phyloP scores from a whole-genome alignment of 2,113 vertebrate species.

The Australoheros scitulus region DNA sequence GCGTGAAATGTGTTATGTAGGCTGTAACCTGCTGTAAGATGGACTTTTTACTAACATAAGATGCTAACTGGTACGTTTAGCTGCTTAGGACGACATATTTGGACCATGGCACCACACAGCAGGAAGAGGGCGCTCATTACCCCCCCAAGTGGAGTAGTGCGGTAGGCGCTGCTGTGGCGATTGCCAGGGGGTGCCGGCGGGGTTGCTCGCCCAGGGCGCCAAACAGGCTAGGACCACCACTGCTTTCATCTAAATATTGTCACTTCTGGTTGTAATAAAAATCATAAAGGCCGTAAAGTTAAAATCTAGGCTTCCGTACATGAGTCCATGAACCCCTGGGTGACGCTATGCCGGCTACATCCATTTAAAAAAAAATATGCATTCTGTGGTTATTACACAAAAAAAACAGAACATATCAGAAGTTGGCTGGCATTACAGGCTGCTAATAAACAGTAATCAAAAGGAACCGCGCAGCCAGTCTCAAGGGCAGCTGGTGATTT shows the following conservation, averaged over 20 bases:
- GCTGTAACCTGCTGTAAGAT: too few species aligned
- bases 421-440: conserved; percentile 2
- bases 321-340: background rate
- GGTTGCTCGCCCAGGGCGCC: too few species aligned
- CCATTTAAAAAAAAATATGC: accelerated
- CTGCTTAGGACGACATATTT: too few species aligned
- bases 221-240: too few species aligned
- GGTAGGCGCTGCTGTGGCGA: too few species aligned
- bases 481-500: conserved; percentile 18
- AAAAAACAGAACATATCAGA: background rate
- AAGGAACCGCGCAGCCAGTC: background rate
- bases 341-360: background rate
- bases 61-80: too few species aligned
- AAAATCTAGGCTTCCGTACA: background rate
- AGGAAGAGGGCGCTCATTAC: too few species aligned
- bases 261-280: background rate
- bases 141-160: too few species aligned
- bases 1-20: too few species aligned
- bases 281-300: background rate
- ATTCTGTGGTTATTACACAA: background rate
- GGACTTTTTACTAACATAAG: too few species aligned
- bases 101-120: too few species aligned
- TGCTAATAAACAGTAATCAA: conserved; percentile 26
- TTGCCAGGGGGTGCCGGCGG: too few species aligned
- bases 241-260: background rate